A percentile compares a stretch with the other conserved stretches of the same genome.
phyloP scores from a whole-genome alignment of 1,140 invertebrate genomes.

The Ctenoplectra terminalis region DNA sequence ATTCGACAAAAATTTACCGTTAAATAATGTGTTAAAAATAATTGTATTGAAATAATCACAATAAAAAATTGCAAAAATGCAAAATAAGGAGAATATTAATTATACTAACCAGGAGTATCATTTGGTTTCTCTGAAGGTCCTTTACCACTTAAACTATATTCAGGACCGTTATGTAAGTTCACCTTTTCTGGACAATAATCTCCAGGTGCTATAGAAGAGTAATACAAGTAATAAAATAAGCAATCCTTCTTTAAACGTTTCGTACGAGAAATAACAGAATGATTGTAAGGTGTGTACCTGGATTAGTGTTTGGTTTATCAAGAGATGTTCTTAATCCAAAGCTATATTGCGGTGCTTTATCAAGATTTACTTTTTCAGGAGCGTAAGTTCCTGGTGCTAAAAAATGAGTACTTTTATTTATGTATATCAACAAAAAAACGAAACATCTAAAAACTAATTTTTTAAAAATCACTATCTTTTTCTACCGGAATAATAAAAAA shows the following conservation, averaged over 20 bases:
- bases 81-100: background rate
- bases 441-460: slow-evolving; percentile 3
- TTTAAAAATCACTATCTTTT: background rate
- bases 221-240: slow-evolving; percentile 6
- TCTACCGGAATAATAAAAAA: background rate
- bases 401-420: background rate
- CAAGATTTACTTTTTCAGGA: slow-evolving; percentile 86
- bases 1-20: background rate
- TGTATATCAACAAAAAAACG: background rate
- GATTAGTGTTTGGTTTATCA: slow-evolving; percentile 69
- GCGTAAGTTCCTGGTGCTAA: slow-evolving; percentile 53
- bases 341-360: slow-evolving; percentile 85
- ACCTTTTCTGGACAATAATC: slow-evolving; percentile 66
- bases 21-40: slow-evolving; percentile 11
- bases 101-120: slow-evolving; percentile 60
- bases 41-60: background rate
- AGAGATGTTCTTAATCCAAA: slow-evolving; percentile 82
- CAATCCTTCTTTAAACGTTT: background rate
- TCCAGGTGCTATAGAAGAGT: slow-evolving; percentile 61
- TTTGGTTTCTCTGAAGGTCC: slow-evolving; percentile 63
- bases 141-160: slow-evolving; percentile 69
- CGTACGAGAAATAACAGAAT: slow-evolving; percentile 4
- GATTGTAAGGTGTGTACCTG: slow-evolving; percentile 56
- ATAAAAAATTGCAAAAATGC: background rate
- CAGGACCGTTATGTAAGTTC: slow-evolving; percentile 56